Evolutionary conservation across 2,797 vertebrate species (phyloP).

Genomic region (Fringilla coelebs): DNA sequence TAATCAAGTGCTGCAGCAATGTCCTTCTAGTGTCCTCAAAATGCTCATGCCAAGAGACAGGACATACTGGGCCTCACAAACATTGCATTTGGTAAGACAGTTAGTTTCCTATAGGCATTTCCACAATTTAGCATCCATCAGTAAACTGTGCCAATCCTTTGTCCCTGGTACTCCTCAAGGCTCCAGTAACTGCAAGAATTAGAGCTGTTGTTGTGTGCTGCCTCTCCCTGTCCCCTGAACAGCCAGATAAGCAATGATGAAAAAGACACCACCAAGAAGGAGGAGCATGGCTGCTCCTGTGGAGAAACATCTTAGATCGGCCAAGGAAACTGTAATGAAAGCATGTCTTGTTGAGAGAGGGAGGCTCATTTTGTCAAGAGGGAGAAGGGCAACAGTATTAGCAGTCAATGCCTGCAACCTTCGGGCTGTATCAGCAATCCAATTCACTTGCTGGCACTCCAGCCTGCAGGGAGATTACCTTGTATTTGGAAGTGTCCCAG

Average conservation of each 20-base stretch:
- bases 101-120: background rate
- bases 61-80: background rate
- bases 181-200: background rate
- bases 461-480: slow-evolving; percentile 76
- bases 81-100: background rate
- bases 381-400: background rate
- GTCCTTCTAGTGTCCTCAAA: background rate
- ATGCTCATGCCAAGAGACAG: background rate
- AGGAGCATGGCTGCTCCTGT: background rate
- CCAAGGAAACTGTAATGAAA: background rate
- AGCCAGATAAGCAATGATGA: background rate
- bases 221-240: background rate
- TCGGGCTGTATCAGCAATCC: background rate
- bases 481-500: slow-evolving; percentile 96
- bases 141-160: background rate
- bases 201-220: background rate
- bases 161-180: background rate
- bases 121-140: background rate
- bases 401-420: background rate
- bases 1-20: background rate
- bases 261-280: background rate
- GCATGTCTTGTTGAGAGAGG: background rate
- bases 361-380: background rate
- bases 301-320: background rate
- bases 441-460: background rate